Evolutionary conservation across 2,797 vertebrate genomes (phyloP), one percentile per base, ranked within the genome.

Genomic region (Crypturellus tataupa): DNA sequence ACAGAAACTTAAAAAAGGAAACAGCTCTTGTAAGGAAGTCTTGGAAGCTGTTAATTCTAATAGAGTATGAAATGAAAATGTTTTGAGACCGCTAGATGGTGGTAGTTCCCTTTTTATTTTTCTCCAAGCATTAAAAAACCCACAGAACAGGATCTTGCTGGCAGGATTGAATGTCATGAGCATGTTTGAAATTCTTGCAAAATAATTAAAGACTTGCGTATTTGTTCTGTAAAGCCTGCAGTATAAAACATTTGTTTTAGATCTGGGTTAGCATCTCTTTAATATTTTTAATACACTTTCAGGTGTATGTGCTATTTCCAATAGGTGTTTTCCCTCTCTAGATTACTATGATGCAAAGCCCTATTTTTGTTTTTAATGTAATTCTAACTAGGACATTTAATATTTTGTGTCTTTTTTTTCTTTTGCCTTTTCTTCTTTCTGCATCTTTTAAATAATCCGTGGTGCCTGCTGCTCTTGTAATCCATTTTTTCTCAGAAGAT

Each of bases 21-120:
- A 9, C 12, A 58, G 49, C 12, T 69, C 6, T n/a, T 60, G 6
- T 1, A 24, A 65, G 15, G 33, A 62, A 37, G 6, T 31, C 15
- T 35, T 53, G 29, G 10, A 12, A 69, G 16, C 3, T 10, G 9
- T 65, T 65, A 14, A n/a, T 77, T 70, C n/a, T 51, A 65, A 25
- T 47, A 4, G 12, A 4, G 11, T 37, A 29, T 70, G 39, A 59
- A 49, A 80, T 2, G 1, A 31, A 56, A 23, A 33, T 79, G 12
- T 65, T 67, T 47, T 87, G 5, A 46, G 10, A 94, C 97, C 98
- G 80, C 97, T 97, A 98, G 98, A 80, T 98, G 98, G 98, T 95
- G 96, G 87, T 94, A 59, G 23, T 64, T 93, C 76, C 93, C 94
- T 96, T 95, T 89, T 90, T 40, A 89, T 65, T 88, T 93, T 83